Percentiles rank a stretch among this genome's conserved stretches.
Evolutionary conservation across 2,888 invertebrate species (phyloP).

Genomic region (Heteromurus nitidus): DNA sequence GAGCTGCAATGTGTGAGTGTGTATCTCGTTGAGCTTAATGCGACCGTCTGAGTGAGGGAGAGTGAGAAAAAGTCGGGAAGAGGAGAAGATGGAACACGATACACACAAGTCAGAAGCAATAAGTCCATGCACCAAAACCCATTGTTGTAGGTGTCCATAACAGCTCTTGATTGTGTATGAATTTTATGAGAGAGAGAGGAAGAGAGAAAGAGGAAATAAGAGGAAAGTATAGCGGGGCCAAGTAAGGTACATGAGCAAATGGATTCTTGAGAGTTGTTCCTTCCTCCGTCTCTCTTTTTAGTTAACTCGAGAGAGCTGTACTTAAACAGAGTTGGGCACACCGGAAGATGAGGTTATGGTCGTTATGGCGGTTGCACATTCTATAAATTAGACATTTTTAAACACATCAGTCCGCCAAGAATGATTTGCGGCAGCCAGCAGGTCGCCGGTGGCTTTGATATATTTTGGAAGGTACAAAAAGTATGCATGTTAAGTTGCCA

Average conservation of each 20-base stretch:
- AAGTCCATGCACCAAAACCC: constrained; percentile 38
- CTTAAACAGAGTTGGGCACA: not conserved
- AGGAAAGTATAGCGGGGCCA: constrained; percentile 7
- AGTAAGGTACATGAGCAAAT: constrained; percentile 58
- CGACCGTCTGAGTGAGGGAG: constrained; percentile 18
- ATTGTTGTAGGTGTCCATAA: constrained; percentile 65
- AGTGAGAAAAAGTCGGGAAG: constrained; percentile 15
- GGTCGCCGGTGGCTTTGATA: too few relatives aligned
- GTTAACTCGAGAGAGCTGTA: constrained; percentile 45
- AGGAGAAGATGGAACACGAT: constrained; percentile 27
- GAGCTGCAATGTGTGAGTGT: constrained; percentile 29
- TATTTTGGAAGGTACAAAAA: too few relatives aligned
- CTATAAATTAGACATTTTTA: too few relatives aligned
- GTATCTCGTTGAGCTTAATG: not conserved
- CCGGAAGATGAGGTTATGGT: not conserved
- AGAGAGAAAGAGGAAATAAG: constrained; percentile 40
- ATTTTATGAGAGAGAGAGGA: constrained; percentile 38
- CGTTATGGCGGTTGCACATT: too few relatives aligned
- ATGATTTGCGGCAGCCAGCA: too few relatives aligned
- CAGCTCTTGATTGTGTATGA: constrained; percentile 63
- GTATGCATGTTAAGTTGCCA: too few relatives aligned
- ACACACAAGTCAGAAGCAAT: constrained; percentile 49
- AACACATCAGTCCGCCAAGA: too few relatives aligned
- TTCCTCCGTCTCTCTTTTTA: constrained; percentile 39
- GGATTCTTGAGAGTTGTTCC: constrained; percentile 57